phyloP scores from a whole-genome alignment of 2,888 invertebrate species.

The Schrankia costaestrigalis region DNA sequence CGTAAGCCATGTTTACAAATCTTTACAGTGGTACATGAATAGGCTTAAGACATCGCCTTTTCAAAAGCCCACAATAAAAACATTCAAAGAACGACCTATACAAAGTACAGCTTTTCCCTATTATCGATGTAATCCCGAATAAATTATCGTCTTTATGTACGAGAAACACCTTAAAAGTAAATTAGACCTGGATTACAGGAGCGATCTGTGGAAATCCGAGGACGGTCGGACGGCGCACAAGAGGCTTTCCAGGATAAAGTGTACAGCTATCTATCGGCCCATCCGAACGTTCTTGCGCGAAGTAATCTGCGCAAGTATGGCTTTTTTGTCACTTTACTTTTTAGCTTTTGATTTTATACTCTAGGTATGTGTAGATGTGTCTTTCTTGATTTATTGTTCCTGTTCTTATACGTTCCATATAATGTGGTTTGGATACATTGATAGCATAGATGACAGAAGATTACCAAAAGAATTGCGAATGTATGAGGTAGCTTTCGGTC shows the following conservation, averaged over 20 bases:
- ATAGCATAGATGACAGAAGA: too few relatives aligned
- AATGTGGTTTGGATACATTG: too few relatives aligned
- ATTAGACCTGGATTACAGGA: conserved; percentile 34
- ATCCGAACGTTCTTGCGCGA: conserved; percentile 4
- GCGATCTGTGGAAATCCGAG: conserved; percentile 29
- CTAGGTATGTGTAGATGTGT: too few relatives aligned
- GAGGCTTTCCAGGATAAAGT: conserved; percentile 8
- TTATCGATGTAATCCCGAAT: conserved; percentile 15
- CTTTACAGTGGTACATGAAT: too few relatives aligned
- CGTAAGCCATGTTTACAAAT: neutral
- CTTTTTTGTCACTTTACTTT: conserved; percentile 31
- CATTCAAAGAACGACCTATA: neutral
- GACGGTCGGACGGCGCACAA: conserved; percentile 8
- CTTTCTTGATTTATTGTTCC: too few relatives aligned
- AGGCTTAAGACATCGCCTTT: too few relatives aligned
- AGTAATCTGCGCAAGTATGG: conserved; percentile 29
- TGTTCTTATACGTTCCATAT: too few relatives aligned
- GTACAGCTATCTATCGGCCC: conserved; percentile 9
- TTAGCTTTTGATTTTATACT: conserved; percentile 21
- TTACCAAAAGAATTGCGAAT: too few relatives aligned
- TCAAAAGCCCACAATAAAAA: too few relatives aligned
- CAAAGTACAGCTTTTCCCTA: conserved; percentile 1
- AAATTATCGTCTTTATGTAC: conserved; percentile 19
- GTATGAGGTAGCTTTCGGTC: too few relatives aligned
- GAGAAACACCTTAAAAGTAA: conserved; percentile 31